phyloP scores from a whole-genome alignment of 2,113 vertebrate genomes.

The Sitta europaea region DNA sequence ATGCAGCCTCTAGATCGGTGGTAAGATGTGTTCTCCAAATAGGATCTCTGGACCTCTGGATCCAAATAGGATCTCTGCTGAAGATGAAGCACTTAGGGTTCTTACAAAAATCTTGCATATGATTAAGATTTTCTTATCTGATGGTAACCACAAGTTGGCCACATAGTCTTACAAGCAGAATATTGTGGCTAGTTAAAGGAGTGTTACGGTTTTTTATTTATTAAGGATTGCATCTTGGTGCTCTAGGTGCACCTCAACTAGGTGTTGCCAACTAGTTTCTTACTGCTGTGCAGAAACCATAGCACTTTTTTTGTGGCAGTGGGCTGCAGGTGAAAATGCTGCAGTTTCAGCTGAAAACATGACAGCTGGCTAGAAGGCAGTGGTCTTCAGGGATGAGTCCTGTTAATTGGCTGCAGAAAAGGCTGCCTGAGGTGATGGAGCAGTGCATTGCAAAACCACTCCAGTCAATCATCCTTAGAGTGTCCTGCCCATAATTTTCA shows the following conservation, averaged over 20 bases:
- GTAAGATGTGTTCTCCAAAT: not conserved
- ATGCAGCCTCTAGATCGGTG: not conserved
- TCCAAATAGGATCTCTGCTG: not conserved
- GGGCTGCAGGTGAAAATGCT: not conserved
- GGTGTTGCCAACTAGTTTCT: not conserved
- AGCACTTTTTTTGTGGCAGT: not conserved
- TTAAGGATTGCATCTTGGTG: not conserved
- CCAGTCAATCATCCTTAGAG: not conserved
- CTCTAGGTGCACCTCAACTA: too few relatives aligned
- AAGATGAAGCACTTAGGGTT: not conserved
- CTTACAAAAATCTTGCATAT: not conserved
- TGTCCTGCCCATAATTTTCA: not conserved
- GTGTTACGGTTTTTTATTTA: not conserved
- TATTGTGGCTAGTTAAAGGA: not conserved
- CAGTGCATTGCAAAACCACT: not conserved
- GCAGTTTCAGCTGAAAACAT: not conserved
- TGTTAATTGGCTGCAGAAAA: not conserved
- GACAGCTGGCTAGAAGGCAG: not conserved
- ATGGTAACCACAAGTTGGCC: not conserved
- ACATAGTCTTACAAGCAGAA: not conserved
- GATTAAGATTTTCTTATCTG: not conserved
- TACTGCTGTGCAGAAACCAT: not conserved
- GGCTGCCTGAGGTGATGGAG: not conserved
- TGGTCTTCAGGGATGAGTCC: not conserved
- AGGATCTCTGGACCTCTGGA: too few relatives aligned